Evolutionary conservation across 2,888 invertebrate genomes (phyloP).

Genomic region (Ceratothoa steindachneri): DNA sequence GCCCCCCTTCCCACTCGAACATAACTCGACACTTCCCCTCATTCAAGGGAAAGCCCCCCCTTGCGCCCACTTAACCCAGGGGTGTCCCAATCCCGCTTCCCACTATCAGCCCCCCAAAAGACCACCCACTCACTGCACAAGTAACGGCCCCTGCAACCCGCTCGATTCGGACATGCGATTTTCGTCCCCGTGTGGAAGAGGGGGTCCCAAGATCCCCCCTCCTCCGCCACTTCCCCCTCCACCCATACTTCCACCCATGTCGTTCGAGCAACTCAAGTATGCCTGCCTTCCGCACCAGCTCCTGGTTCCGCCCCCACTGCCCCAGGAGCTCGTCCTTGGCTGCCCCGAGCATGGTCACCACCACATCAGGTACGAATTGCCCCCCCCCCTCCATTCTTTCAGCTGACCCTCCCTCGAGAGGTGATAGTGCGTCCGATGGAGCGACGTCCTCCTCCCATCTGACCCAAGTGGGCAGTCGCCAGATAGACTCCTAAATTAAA

Average conservation of each 20-base stretch:
- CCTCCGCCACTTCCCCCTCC: conserved; percentile 35
- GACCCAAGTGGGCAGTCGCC: too few relatives aligned
- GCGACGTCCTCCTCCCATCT: too few relatives aligned
- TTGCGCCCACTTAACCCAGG: background rate
- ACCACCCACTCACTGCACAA: background rate
- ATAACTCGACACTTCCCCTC: too few relatives aligned
- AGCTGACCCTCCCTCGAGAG: too few relatives aligned
- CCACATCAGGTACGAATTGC: conserved; percentile 11
- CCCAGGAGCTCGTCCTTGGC: conserved; percentile 22
- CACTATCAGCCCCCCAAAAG: background rate
- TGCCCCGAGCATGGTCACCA: conserved; percentile 24
- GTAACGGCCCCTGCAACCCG: conserved; percentile 2
- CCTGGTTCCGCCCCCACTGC: conserved; percentile 39
- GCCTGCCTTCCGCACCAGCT: conserved; percentile 41
- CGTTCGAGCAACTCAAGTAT: conserved; percentile 33
- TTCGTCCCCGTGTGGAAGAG: background rate
- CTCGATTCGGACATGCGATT: background rate
- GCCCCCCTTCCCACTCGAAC: too few relatives aligned
- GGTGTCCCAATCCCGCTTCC: background rate
- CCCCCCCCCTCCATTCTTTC: too few relatives aligned
- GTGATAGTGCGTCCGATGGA: too few relatives aligned
- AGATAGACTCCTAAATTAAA: too few relatives aligned
- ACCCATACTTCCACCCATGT: conserved; percentile 27
- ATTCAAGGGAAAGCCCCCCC: background rate
- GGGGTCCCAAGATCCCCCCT: background rate